phyloP scores from a whole-genome alignment of 2,888 invertebrate species.

The Drosophila nr. medialis region DNA sequence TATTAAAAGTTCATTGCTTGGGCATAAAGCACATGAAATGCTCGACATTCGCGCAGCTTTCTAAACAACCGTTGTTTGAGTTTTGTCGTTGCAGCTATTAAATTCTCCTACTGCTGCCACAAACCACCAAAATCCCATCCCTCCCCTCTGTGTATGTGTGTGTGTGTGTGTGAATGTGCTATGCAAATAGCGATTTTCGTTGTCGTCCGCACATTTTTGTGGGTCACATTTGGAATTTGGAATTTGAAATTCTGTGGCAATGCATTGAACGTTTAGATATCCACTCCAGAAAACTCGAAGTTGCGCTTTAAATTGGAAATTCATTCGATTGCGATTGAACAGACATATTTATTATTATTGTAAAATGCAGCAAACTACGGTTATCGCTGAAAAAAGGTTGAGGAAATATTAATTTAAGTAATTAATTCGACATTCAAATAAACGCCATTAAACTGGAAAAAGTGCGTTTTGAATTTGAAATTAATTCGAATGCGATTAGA shows the following conservation, averaged over 20 bases:
- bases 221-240: conserved; percentile 55
- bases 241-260: conserved; percentile 54
- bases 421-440: conserved; percentile 55
- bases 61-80: conserved; percentile 78
- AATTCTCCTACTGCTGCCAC: conserved; percentile 51
- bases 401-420: background rate
- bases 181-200: conserved; percentile 73
- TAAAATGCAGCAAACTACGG: background rate
- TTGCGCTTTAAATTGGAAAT: conserved; percentile 39
- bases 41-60: conserved; percentile 63
- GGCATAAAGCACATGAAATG: conserved; percentile 78
- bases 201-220: conserved; percentile 61
- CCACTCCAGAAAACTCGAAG: conserved; percentile 27
- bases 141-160: conserved; percentile 1
- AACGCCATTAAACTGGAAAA: conserved; percentile 19
- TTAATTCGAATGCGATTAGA: conserved; percentile 16
- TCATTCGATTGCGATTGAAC: conserved; percentile 16
- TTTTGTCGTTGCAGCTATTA: conserved; percentile 76
- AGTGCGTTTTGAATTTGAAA: conserved; percentile 38
- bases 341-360: background rate
- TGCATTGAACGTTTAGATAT: conserved; percentile 62
- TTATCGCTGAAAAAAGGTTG: background rate
- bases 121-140: background rate
- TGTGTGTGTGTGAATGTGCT: conserved; percentile 48
- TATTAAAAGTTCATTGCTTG: conserved; percentile 80